A percentile compares a stretch with the other conserved stretches of the same genome.
phyloP scores from a whole-genome alignment of 2,113 vertebrate genomes.

The Clupea harengus region DNA sequence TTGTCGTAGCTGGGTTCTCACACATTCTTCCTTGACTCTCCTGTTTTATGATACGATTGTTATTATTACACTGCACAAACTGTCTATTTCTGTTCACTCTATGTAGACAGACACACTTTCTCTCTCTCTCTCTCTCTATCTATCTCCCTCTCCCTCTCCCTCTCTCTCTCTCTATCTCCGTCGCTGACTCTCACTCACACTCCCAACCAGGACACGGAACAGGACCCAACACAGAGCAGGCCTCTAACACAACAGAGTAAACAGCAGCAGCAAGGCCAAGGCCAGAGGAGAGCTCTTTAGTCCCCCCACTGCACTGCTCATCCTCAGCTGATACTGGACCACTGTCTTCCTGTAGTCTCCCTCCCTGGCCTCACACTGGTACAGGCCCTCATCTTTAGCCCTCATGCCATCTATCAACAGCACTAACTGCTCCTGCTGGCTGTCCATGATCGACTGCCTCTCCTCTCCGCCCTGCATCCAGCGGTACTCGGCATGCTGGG shows the following conservation, averaged over 20 bases:
- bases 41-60: too few species aligned
- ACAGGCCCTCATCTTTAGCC: constrained; percentile 31
- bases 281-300: not conserved
- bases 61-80: too few species aligned
- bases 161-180: not conserved
- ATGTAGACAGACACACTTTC: too few species aligned
- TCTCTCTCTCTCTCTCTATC: not conserved
- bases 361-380: constrained; percentile 59
- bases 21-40: too few species aligned
- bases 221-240: not conserved
- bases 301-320: not conserved
- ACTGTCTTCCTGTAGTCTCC: constrained; percentile 30
- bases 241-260: constrained; percentile 29
- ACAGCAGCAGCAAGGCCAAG: constrained; percentile 33
- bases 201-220: not conserved
- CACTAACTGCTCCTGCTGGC: constrained; percentile 33
- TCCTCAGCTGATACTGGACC: not conserved
- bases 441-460: constrained; percentile 17
- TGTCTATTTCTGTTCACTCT: too few species aligned
- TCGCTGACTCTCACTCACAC: too few species aligned
- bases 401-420: constrained; percentile 53
- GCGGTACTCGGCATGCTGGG: constrained; percentile 59
- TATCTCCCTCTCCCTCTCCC: not conserved
- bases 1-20: too few species aligned
- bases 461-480: constrained; percentile 31